Percentiles rank a stretch among this genome's conserved stretches.
Conservation (phyloP, 2,888 invertebrate genomes). For the Thysanoteuthis rhombus region DNA sequence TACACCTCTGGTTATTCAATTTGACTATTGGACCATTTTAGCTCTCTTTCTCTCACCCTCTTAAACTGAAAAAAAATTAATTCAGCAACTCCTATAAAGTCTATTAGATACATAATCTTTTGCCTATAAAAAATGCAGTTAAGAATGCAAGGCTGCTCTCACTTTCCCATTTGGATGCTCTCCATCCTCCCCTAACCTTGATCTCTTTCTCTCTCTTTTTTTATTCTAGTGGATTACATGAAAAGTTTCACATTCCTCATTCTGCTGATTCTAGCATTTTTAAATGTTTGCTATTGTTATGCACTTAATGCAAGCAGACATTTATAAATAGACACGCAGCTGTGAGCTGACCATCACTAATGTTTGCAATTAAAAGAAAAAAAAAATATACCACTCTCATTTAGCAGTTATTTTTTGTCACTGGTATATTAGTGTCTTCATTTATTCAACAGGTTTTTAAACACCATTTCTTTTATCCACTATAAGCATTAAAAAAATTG, state of each 20-base stretch:
- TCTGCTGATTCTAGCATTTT: neutral
- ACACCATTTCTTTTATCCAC: neutral
- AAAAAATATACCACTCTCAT: neutral
- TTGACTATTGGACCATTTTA: neutral
- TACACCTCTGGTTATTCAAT: too few relatives aligned
- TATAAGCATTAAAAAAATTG: neutral
- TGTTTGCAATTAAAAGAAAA: neutral
- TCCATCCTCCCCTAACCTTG: neutral
- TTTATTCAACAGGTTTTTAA: neutral
- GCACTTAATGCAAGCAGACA: neutral
- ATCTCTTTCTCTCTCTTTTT: neutral
- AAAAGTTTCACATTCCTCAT: conserved; percentile 12
- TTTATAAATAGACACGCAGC: neutral
- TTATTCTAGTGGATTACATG: neutral
- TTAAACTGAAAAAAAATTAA: neutral
- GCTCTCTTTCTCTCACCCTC: neutral
- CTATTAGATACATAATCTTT: neutral
- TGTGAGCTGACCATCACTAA: neutral
- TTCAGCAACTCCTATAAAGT: neutral
- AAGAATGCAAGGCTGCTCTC: neutral
- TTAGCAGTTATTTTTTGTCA: too few relatives aligned
- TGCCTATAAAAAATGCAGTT: neutral
- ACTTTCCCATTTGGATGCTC: neutral
- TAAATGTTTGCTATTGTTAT: neutral
- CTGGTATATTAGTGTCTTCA: neutral